Evolutionary conservation across 2,888 invertebrate species (phyloP), one percentile per base, ranked within the genome.

Genomic region (Schrankia costaestrigalis): DNA sequence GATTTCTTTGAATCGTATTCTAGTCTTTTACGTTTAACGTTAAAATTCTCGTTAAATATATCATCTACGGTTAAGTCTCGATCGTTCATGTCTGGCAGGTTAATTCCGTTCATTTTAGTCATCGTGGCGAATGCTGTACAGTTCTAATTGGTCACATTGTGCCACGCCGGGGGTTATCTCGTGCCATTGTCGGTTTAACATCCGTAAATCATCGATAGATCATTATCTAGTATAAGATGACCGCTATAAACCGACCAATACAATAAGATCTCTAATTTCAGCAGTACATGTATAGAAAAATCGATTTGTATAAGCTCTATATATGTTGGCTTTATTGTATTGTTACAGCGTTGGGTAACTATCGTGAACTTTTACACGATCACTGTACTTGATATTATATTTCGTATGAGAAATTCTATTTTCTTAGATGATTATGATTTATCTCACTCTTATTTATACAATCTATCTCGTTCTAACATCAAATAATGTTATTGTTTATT

Each of bases 281-380:
- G 52, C 62, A 61, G 46, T 37, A 26, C 36, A 36, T 38, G 56
- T 54, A 59, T 52, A 49, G 41, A 54, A 53, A 68, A 73, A 63
- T 66, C 66, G 63, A 72, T 77, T 76, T 71, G 65, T 59, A 46
- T 41, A 60, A 64, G 74, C 43, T 67, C 56, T 52, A 36, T 36
- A 31, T 75, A 62, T 19, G 28, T 50, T 78, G 80, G 84, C 50
- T 58, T 25, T 40, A 52, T 54, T 60, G 63, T 70, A 80, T 81
- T 81, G 82, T 82, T 80, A 76, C 73, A 66, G 19, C 71, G 74
- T 83, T 82, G 74, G 73, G 78, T 70, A 84, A 81, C 72, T 77
- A 86, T 85, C 79, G 78, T 85, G 84, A 85, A 87, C 85, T 82
- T 82, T 81, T 85, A 86, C 83, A 85, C 80, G 81, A 86, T 82